These are phyloP conservation scores for Haliaeetus leucogaster DNA, from an alignment of 2,113 vertebrate species.

Conservation along the genomic window DNA sequence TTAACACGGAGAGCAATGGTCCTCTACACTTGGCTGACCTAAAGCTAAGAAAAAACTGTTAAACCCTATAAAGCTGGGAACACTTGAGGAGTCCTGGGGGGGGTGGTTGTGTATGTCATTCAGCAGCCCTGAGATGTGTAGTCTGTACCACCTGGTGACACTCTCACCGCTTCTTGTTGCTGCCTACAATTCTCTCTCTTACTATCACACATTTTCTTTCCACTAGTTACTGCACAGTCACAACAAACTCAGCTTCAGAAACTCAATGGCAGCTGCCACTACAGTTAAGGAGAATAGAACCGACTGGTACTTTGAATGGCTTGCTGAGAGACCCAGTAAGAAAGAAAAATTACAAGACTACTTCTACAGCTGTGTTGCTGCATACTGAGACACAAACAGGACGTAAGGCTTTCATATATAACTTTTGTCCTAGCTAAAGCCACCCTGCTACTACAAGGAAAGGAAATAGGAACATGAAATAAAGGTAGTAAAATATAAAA, in stretches of 20 bases:
- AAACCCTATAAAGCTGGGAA: neutral
- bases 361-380: conserved; percentile 1
- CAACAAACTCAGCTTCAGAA: neutral
- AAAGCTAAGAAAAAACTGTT: neutral
- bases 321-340: neutral
- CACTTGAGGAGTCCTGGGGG: neutral
- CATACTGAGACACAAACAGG: neutral
- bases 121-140: neutral
- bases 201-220: accelerated
- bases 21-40: neutral
- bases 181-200: neutral
- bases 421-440: neutral
- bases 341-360: neutral
- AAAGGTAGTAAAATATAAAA: neutral
- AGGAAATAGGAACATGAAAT: conserved; percentile 6
- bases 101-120: neutral
- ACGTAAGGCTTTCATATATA: neutral
- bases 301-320: neutral
- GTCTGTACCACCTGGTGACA: neutral
- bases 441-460: neutral
- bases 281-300: neutral
- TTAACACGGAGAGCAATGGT: neutral
- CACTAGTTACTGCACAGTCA: neutral
- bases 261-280: neutral
- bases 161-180: neutral